A percentile compares a stretch with the other conserved stretches of the same genome.
phyloP scores from a whole-genome alignment of 1,140 invertebrate species.

The Aphidius ervi region DNA sequence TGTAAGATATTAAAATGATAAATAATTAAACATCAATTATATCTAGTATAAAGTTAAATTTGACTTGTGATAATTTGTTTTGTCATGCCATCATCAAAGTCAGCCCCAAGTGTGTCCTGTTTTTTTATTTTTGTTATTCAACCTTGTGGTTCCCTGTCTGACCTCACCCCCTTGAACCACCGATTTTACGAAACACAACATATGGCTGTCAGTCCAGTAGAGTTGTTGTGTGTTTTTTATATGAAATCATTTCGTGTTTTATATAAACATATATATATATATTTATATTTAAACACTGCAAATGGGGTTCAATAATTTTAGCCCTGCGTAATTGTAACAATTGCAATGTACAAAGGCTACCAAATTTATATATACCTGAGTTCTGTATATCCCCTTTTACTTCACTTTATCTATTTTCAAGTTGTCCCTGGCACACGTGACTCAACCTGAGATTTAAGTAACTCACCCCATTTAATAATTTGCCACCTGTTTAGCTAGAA shows the following conservation, averaged over 20 bases:
- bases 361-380: no score
- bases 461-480: no score
- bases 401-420: no score
- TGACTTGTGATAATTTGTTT: conserved; percentile 23
- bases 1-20: neutral
- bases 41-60: conserved; percentile 20
- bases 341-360: neutral
- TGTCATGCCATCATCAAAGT: conserved; percentile 15
- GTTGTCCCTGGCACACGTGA: no score
- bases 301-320: conserved; percentile 40
- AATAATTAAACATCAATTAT: conserved; percentile 15
- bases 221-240: neutral
- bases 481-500: no score
- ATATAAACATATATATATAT: neutral
- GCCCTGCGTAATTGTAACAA: conserved; percentile 33
- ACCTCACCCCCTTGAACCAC: no score
- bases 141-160: conserved; percentile 5
- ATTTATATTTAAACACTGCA: conserved; percentile 16
- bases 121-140: conserved; percentile 15
- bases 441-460: no score
- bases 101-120: neutral
- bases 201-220: no score
- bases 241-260: neutral
- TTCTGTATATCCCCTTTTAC: no score
- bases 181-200: no score